phyloP scores from a whole-genome alignment of 2,797 vertebrate genomes.

The Poecile montanus region DNA sequence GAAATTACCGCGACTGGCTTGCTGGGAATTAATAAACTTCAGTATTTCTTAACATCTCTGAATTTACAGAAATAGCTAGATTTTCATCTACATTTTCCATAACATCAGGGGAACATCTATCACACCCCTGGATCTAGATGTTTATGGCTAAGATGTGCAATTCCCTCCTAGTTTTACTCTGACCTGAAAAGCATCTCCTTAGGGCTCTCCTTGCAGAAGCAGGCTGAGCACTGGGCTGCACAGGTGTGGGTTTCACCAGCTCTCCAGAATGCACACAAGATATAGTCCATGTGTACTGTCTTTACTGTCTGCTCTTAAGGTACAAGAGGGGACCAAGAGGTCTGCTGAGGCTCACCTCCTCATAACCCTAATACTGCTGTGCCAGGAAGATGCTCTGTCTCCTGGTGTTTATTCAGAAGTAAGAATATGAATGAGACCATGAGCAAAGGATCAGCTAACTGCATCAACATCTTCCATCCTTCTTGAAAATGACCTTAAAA shows the following conservation, averaged over 20 bases:
- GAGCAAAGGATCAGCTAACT: neutral
- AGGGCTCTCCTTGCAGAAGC: neutral
- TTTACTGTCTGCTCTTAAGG: neutral
- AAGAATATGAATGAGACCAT: neutral
- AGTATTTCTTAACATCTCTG: neutral
- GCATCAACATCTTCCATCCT: neutral
- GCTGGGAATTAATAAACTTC: neutral
- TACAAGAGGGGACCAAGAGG: neutral
- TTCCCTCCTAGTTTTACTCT: neutral
- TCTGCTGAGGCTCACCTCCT: neutral
- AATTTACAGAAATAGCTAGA: neutral
- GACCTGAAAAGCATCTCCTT: neutral
- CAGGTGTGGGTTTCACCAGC: rapidly evolving
- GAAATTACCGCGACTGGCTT: neutral
- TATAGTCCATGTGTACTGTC: neutral
- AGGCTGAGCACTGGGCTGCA: neutral
- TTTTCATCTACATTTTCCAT: neutral
- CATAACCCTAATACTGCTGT: neutral
- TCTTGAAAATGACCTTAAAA: neutral
- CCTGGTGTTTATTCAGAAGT: neutral
- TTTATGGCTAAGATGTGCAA: neutral
- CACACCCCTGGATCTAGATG: neutral
- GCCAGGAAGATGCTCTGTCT: neutral
- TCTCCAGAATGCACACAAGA: neutral
- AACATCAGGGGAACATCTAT: neutral